Conservation (phyloP, 2,888 invertebrate species). For the Oscheius sp. region DNA sequence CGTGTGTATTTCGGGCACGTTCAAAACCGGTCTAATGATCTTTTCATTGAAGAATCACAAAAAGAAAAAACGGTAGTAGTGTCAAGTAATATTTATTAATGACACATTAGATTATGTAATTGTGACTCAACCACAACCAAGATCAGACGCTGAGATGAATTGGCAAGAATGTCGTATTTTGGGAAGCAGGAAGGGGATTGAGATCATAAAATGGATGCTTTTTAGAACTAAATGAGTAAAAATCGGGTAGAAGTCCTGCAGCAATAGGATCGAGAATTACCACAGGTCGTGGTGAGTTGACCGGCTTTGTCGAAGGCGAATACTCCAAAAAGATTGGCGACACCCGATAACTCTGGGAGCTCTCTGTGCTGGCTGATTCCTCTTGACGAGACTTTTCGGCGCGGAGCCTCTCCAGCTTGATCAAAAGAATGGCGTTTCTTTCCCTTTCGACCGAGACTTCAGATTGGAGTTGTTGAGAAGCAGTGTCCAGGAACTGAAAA, state of each 20-base stretch:
- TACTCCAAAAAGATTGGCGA: slow-evolving; percentile 57
- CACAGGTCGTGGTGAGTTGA: slow-evolving; percentile 36
- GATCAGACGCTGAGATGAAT: slow-evolving; percentile 52
- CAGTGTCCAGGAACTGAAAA: slow-evolving; percentile 43
- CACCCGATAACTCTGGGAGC: slow-evolving; percentile 34
- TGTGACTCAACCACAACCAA: slow-evolving; percentile 31
- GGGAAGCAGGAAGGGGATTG: slow-evolving; percentile 38
- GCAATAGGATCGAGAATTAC: slow-evolving; percentile 53
- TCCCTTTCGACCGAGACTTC: slow-evolving; percentile 26
- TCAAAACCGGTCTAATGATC: slow-evolving; percentile 18
- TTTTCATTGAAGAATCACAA: too few species aligned
- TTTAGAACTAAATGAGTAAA: slow-evolving; percentile 48
- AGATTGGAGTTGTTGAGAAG: slow-evolving; percentile 14
- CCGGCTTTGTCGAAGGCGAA: slow-evolving; percentile 59
- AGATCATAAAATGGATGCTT: slow-evolving; percentile 44
- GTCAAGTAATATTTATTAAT: slow-evolving; percentile 30
- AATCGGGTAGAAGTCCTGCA: slow-evolving; percentile 62
- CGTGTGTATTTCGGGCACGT: slow-evolving; percentile 11
- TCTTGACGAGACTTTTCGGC: slow-evolving; percentile 18
- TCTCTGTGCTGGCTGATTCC: slow-evolving; percentile 11
- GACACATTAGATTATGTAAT: slow-evolving; percentile 27
- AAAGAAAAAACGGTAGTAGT: not conserved
- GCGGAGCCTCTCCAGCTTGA: slow-evolving; percentile 14
- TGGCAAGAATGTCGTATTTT: slow-evolving; percentile 40
- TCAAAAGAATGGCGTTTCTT: not conserved